phyloP scores from a whole-genome alignment of 2,888 invertebrate species.

The Drosophila austrosaltans region DNA sequence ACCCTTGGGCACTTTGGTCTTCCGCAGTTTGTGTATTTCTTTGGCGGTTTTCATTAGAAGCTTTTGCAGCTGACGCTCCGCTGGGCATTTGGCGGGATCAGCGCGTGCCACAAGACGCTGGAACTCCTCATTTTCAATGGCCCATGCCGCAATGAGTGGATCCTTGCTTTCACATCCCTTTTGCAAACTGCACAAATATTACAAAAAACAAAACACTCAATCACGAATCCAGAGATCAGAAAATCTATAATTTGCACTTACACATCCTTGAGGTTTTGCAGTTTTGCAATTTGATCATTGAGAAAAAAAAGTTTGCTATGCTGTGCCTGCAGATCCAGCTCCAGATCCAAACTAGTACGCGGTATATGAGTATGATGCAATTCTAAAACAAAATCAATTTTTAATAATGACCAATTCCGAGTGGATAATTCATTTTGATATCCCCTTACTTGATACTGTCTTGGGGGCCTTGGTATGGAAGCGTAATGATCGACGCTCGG shows the following conservation, averaged over 20 bases:
- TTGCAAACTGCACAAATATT: conserved; percentile 86
- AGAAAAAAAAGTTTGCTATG: conserved; percentile 92
- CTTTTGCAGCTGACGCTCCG: conserved; percentile 88
- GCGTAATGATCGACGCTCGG: conserved; percentile 95
- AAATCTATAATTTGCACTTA: conserved; percentile 58
- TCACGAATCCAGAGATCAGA: background rate
- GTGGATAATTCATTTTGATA: too few relatives aligned
- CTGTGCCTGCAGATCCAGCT: conserved; percentile 96
- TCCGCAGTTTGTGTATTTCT: conserved; percentile 95
- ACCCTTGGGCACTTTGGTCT: conserved; percentile 93
- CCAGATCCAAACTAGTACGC: conserved; percentile 95
- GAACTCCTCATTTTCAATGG: conserved; percentile 93
- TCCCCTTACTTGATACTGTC: conserved; percentile 83
- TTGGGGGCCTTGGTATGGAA: conserved; percentile 87
- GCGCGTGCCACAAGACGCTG: conserved; percentile 86
- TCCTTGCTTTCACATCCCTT: conserved; percentile 93
- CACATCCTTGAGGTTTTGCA: conserved; percentile 91
- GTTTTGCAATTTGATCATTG: conserved; percentile 91
- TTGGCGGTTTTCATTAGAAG: conserved; percentile 94
- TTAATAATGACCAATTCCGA: too few relatives aligned
- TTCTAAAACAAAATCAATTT: conserved; percentile 71
- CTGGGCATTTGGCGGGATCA: conserved; percentile 82
- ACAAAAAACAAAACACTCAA: background rate
- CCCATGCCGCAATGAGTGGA: conserved; percentile 92
- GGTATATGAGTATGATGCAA: conserved; percentile 86